Base-by-base conservation (phyloP, 2,888 invertebrate genomes). In the Chrysodeixis includens region DNA sequence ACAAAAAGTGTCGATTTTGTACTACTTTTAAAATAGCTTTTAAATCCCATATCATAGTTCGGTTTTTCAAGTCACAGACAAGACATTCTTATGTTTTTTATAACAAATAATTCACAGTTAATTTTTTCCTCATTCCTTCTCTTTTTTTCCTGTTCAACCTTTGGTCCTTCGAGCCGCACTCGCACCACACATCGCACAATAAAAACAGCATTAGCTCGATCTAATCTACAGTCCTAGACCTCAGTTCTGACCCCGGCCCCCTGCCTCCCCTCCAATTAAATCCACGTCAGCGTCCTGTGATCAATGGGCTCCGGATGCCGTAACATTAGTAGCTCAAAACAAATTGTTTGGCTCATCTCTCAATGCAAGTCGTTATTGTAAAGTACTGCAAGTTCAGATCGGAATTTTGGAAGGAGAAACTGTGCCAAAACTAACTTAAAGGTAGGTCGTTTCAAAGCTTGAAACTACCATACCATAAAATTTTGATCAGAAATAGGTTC, bases 201-300 rank as follows among this genome's bases (percentile, higher is more conserved):
- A 12, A 35, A 35, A 12, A 1, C 12, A 2, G 12, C 35, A 35
- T 35, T 35, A 2, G 12, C 14, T 35, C 12, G 3, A 35, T 12
- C 1, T 35, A 14, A 35, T 14, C 35, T 35, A 26, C 3, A 26
- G 26, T 26, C 26, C 26, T 26, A 35, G 35, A 35, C 35, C 14
- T 14, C 35, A 4, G 4, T 35, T 14, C 1, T 49, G 46, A 8
- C 46, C 16, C 8, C 16, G 16, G 6, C 46, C 18, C 7, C 9
- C 46, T 56, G 12, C 10, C 8, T 35, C 58, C 66, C 62, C 62
- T 32, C 59, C 59, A 62, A 56, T 66, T 56, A 66, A 9, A 56
- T 10, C 53, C 32, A 56, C 32, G 59, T 62, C 62, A 71, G 55
- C 66, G 52, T 49, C 18, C 46, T 16, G 26, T 56, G 59, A 66